Evolutionary conservation across 2,113 vertebrate species (phyloP), one percentile per base, ranked within the genome.

Genomic region (Anolis sagrei): DNA sequence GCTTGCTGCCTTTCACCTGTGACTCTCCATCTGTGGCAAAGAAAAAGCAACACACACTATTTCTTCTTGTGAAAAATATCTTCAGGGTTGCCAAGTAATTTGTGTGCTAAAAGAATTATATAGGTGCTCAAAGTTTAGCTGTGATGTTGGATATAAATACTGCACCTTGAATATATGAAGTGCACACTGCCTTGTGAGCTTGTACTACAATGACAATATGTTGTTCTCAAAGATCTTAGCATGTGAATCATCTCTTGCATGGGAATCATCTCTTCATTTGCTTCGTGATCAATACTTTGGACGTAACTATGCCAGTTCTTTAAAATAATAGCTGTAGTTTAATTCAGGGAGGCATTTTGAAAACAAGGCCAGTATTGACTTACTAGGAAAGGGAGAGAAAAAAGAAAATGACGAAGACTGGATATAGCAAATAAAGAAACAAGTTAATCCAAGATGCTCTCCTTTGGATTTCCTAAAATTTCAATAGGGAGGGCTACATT

Each of bases 281-380:
- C 29, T 66, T 49, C 54, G 34, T 34, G 62, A 84, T 66, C 73
- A 51, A 34, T 68, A 76, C 27, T 13, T 39, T 49, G 7, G 39
- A 66, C 14, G 48, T 49, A 84, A 66, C 61, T 66, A 66, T 27
- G 44, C 21, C 73, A 49, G 58, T 51, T 49, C 82, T 83, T 83
- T 58, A 49, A 64, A 83, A 29, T 11, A 83, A 64, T 2, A 64
- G 58, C 64, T 62, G 54, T 64, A 83, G 39, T 14, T n/a, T 39
- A 36, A 83, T 23, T 44, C 19, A 83, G 58, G 18, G 48, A 9
- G 82, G 18, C 54, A 75, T 70, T 23, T 48, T 19, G 54, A 75
- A 83, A 83, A 83, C 16, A 62, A 44, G 39, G 39, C 19, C 39
- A 75, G 29, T 72, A 73, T 82, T 5, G 23, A n/a, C 27, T 74